phyloP scores from a whole-genome alignment of 2,113 vertebrate species.

The Misgurnus mizolepis region DNA sequence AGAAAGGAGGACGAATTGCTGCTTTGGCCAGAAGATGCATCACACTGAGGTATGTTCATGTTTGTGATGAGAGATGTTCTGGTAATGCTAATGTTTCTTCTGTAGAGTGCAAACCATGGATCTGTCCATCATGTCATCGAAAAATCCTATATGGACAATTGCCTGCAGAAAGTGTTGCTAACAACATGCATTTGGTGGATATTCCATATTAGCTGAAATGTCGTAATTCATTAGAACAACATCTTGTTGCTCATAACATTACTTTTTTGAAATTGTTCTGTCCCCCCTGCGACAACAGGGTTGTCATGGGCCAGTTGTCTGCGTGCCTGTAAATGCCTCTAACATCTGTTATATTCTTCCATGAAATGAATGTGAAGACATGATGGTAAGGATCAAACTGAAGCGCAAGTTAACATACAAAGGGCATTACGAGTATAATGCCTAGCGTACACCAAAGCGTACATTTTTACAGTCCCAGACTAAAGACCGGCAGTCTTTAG shows the following conservation, averaged over 20 bases:
- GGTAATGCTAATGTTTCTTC: too few species aligned
- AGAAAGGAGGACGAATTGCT: neutral
- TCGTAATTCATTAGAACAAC: slow-evolving; percentile 41
- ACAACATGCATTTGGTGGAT: slow-evolving; percentile 31
- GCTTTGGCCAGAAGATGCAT: slow-evolving; percentile 21
- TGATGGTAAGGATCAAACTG: slow-evolving; percentile 14
- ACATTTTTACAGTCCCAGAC: too few species aligned
- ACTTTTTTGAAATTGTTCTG: slow-evolving; percentile 41
- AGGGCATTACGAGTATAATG: slow-evolving; percentile 41
- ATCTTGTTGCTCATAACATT: slow-evolving; percentile 40
- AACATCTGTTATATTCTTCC: slow-evolving; percentile 28
- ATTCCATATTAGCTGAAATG: slow-evolving; percentile 34
- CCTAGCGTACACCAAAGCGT: too few species aligned
- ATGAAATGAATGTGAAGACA: slow-evolving; percentile 23
- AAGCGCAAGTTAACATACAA: slow-evolving; percentile 37
- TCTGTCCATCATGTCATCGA: slow-evolving; percentile 33
- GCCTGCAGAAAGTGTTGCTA: slow-evolving; percentile 8
- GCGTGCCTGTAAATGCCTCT: neutral
- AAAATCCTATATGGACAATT: slow-evolving; percentile 21
- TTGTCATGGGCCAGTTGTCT: slow-evolving; percentile 32
- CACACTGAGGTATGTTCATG: neutral
- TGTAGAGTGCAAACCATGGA: slow-evolving; percentile 14
- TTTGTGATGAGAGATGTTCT: neutral
- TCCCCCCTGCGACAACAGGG: slow-evolving; percentile 24
- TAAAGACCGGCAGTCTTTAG: too few species aligned